Conservation (phyloP, 2,113 vertebrate species). For the Triplophysa tibetana region DNA sequence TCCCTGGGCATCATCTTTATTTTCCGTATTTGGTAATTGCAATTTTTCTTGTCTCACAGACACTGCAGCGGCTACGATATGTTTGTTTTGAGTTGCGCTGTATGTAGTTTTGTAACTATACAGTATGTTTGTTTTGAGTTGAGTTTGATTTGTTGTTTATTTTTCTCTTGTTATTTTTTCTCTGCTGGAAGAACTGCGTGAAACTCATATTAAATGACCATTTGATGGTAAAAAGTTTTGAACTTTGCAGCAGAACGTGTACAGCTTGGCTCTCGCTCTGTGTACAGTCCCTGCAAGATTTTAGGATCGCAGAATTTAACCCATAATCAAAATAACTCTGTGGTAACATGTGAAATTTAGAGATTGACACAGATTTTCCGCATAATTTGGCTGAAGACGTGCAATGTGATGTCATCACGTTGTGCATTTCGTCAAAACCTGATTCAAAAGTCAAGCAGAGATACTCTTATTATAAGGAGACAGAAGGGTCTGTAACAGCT, state of each 20-base stretch:
- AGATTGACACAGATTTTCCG: no score
- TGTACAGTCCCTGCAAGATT: no score
- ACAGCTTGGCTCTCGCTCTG: slow-evolving; percentile 50
- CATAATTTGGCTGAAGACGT: no score
- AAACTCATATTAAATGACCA: slow-evolving; percentile 1
- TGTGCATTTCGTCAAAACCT: no score
- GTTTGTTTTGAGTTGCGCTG: no score
- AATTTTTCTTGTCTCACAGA: background rate
- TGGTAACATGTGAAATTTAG: no score
- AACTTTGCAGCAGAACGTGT: slow-evolving; percentile 7
- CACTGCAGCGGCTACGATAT: background rate
- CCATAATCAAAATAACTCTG: no score
- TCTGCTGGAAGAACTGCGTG: background rate
- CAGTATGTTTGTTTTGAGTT: background rate
- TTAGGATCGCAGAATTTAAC: no score
- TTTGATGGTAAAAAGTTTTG: slow-evolving; percentile 7
- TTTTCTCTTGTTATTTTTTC: slow-evolving; percentile 11
- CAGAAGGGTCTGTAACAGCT: no score
- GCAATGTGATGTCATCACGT: no score
- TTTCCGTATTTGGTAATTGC: slow-evolving; percentile 17
- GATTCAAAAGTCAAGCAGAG: no score
- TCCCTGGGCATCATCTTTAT: background rate
- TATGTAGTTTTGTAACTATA: background rate
- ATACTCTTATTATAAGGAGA: no score
- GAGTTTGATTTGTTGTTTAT: background rate